phyloP scores from a whole-genome alignment of 2,888 invertebrate genomes.

The Bhutanitis thaidina region DNA sequence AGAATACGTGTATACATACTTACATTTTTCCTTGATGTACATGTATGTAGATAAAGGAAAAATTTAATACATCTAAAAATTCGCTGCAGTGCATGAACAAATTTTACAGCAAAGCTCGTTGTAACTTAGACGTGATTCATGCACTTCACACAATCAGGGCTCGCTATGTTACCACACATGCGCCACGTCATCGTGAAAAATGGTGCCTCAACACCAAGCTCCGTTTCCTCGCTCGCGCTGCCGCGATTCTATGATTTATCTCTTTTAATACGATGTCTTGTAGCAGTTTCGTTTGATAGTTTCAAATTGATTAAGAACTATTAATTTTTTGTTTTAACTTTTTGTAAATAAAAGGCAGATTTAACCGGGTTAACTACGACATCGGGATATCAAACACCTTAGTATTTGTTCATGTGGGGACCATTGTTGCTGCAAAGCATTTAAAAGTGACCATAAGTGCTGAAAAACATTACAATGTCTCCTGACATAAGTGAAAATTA shows the following conservation, averaged over 20 bases:
- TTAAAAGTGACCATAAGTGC: too few species aligned
- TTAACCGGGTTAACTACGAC: too few species aligned
- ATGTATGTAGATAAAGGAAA: neutral
- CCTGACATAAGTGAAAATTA: too few species aligned
- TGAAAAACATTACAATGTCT: too few species aligned
- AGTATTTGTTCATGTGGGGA: too few species aligned
- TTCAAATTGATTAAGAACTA: conserved; percentile 16
- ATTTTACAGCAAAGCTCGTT: conserved; percentile 12
- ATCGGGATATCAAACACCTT: too few species aligned
- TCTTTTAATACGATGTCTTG: conserved; percentile 22
- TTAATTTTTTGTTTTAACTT: neutral
- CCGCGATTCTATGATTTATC: conserved; percentile 19
- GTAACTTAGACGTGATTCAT: conserved; percentile 27
- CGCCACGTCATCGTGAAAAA: conserved; percentile 29
- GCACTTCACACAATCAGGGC: conserved; percentile 26
- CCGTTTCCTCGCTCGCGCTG: conserved; percentile 16
- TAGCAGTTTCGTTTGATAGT: conserved; percentile 16
- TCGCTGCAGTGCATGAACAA: conserved; percentile 20
- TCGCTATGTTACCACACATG: conserved; percentile 18
- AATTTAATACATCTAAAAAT: conserved; percentile 19
- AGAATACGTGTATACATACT: too few species aligned
- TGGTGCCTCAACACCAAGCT: conserved; percentile 20
- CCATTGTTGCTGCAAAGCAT: too few species aligned
- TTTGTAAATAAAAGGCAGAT: neutral
- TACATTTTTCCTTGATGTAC: too few species aligned